Evolutionary conservation across 2,797 vertebrate species (phyloP).

Genomic region (Cottoperca gobio): DNA sequence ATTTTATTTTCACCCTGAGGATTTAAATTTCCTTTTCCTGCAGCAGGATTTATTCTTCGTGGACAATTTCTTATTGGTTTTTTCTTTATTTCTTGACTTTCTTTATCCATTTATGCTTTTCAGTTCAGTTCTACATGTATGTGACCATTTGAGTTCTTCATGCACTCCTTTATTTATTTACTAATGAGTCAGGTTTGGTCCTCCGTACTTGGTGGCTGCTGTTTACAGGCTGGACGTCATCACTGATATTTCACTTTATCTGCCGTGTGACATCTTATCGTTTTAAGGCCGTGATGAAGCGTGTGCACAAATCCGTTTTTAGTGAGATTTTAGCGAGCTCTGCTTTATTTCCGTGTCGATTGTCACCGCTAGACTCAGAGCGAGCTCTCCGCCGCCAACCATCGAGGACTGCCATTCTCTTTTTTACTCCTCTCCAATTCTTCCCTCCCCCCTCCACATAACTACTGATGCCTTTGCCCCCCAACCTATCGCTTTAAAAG

Average conservation of each 20-base stretch:
- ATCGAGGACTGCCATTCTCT: constrained; percentile 70
- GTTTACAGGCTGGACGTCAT: constrained; percentile 41
- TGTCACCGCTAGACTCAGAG: constrained; percentile 41
- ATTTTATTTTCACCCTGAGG: constrained; percentile 19
- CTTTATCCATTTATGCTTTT: constrained; percentile 39
- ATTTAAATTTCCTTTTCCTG: constrained; percentile 30
- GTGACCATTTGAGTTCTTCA: constrained; percentile 60
- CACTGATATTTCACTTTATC: constrained; percentile 22
- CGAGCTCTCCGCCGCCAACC: constrained; percentile 56
- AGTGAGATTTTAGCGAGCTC: constrained; percentile 21
- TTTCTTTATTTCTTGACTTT: constrained; percentile 5
- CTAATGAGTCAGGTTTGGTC: constrained; percentile 52
- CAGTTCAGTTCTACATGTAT: constrained; percentile 29
- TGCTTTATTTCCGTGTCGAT: constrained; percentile 23
- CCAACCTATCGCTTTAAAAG: constrained; percentile 80
- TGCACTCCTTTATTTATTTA: constrained; percentile 42
- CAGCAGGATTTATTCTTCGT: constrained; percentile 53
- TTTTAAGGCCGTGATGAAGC: constrained; percentile 10
- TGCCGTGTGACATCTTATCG: constrained; percentile 5
- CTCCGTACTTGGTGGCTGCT: constrained; percentile 56
- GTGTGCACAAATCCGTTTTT: constrained; percentile 20
- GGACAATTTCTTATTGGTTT: constrained; percentile 19
- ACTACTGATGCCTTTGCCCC: constrained; percentile 67
- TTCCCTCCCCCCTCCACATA: constrained; percentile 38
- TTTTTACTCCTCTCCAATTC: constrained; percentile 62